These are phyloP conservation scores for Serranus cabrilla DNA, from an alignment of 2,797 vertebrate species.

Conservation along the genomic window DNA sequence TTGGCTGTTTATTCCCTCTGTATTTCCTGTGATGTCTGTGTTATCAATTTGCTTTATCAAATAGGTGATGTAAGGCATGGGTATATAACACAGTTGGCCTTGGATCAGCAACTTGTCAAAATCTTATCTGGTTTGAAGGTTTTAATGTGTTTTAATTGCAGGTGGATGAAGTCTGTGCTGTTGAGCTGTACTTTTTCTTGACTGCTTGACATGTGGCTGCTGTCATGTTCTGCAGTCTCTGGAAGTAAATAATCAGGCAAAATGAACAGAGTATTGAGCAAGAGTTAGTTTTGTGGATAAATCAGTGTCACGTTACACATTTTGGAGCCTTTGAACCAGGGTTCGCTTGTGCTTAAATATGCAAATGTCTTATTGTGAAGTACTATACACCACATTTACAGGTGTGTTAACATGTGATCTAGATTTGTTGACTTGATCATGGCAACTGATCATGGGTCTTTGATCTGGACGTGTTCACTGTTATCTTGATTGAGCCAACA, in stretches of 20 bases:
- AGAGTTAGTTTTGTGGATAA: not conserved
- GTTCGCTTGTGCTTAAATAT: not conserved
- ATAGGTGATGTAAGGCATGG: slow-evolving; percentile 7
- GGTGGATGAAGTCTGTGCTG: slow-evolving; percentile 26
- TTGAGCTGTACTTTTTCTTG: slow-evolving; percentile 1
- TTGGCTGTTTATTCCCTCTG: slow-evolving; percentile 48
- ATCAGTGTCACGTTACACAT: slow-evolving; percentile 10
- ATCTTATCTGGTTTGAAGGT: slow-evolving; percentile 16
- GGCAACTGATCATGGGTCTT: not conserved
- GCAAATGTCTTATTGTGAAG: not conserved
- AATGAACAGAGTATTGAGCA: slow-evolving; percentile 8
- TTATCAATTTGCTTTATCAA: slow-evolving; percentile 38
- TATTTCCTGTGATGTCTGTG: slow-evolving; percentile 59
- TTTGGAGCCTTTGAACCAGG: not conserved
- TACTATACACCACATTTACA: not conserved
- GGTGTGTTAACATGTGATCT: not conserved
- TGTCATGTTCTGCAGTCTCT: slow-evolving; percentile 35
- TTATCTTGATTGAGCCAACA: not conserved
- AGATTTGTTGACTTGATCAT: not conserved
- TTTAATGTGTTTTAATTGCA: slow-evolving; percentile 17
- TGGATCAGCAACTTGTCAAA: slow-evolving; percentile 21
- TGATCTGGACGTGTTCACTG: no score
- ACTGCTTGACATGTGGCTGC: slow-evolving; percentile 27
- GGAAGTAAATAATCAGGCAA: slow-evolving; percentile 24
- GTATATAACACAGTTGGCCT: not conserved